Evolutionary conservation across 2,113 vertebrate genomes (phyloP), one percentile per base, ranked within the genome.

Genomic region (Gasterosteus aculeatus): DNA sequence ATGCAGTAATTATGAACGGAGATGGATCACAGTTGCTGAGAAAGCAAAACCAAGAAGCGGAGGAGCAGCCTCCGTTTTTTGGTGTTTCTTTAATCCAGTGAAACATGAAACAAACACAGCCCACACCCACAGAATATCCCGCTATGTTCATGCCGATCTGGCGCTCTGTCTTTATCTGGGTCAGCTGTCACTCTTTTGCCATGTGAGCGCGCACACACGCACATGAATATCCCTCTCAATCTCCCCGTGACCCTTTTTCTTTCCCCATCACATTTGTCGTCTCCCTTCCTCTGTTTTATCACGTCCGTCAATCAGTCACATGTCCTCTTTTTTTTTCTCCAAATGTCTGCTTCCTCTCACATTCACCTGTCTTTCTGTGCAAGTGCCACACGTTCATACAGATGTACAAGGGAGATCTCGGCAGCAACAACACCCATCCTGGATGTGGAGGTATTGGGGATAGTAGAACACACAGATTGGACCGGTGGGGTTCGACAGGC

Each of bases 141-240:
- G 7, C 61, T 26, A 56, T 72, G 66, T 57, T 39, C 41, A 46
- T 18, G 60, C 78, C 68, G 74, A 79, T 85, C 79, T 76, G 44
- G 38, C 77, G 87, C 80, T 79, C 68, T 63, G 22, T 85, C 63
- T 61, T 64, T 83, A 92, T 91, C 84, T 92, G 85, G 91, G 92
- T 92, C 91, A 88, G 90, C 91, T 91, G 90, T 86, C 83, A 65
- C 67, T 83, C 61, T 86, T 87, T 75, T 65, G 39, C 66, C 77
- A 74, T 53, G 81, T 75, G 81, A 82, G 59, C 76, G 14, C 16
- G 4, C 78, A 59, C 88, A 62, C 77, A 61, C 6, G 22, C 54
- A 31, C 54, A 31, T 31, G 31, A 80, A 77, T 81, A 90, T 89
- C 89, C 87, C 89, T 84, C 77, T 46, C 85, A 87, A 89, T 89